Percentiles rank a stretch among this genome's conserved stretches.
phyloP scores from a whole-genome alignment of 2,797 vertebrate genomes.

The Limosa lapponica region DNA sequence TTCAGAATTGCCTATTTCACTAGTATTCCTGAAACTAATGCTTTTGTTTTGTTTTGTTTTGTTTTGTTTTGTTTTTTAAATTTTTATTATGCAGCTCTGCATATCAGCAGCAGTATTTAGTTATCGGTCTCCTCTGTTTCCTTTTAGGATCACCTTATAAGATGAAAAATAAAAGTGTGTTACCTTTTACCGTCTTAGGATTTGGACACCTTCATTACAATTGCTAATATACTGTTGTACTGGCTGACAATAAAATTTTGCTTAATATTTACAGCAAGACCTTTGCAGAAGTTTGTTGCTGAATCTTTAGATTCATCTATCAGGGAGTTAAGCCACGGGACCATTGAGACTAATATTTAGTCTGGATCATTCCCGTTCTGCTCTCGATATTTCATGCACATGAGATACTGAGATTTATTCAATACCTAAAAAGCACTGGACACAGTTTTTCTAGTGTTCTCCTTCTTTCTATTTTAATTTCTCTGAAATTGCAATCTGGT shows the following conservation, averaged over 20 bases:
- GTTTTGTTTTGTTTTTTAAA: background rate
- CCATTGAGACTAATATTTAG: background rate
- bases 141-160: background rate
- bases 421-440: background rate
- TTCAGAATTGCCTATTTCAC: background rate
- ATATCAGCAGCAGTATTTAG: background rate
- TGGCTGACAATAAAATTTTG: background rate
- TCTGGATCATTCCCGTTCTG: background rate
- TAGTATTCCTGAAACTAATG: background rate
- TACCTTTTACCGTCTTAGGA: background rate
- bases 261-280: background rate
- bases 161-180: background rate
- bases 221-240: background rate
- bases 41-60: background rate
- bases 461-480: background rate
- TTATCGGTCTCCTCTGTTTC: background rate
- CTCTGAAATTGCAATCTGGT: background rate
- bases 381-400: background rate
- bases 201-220: background rate
- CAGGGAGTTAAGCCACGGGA: background rate
- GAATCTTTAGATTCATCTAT: background rate
- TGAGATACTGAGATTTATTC: background rate
- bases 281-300: background rate
- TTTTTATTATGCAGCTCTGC: background rate
- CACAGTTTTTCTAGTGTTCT: background rate